Conservation (phyloP, 2,888 invertebrate genomes). For the Clitarchus hookeri region DNA sequence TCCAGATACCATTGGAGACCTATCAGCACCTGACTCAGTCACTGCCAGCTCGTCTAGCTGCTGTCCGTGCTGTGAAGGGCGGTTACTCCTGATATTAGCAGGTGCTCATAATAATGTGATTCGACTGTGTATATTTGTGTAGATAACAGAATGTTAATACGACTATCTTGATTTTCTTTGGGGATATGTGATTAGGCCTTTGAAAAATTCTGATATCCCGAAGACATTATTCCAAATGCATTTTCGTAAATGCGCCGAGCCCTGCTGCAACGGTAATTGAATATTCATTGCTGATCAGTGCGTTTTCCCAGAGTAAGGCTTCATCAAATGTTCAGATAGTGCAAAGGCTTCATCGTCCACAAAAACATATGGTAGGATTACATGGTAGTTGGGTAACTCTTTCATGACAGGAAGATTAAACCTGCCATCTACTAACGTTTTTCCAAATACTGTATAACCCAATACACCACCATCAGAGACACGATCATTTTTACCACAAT, state of each 20-base stretch:
- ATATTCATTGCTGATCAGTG: conserved; percentile 26
- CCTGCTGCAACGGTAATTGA: conserved; percentile 26
- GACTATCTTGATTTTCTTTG: background rate
- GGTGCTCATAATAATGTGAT: too few species aligned
- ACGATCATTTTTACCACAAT: too few species aligned
- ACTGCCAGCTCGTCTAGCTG: too few species aligned
- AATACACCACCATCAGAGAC: too few species aligned
- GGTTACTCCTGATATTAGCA: too few species aligned
- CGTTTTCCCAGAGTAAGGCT: background rate
- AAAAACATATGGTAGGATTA: background rate
- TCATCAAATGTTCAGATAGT: conserved; percentile 16
- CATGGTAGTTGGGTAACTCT: background rate
- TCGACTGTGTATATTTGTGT: too few species aligned
- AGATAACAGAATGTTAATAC: background rate
- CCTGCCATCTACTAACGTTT: background rate
- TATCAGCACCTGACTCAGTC: too few species aligned
- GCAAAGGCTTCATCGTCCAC: background rate
- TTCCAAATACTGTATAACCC: background rate
- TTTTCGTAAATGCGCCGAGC: conserved; percentile 22
- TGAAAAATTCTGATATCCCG: conserved; percentile 6
- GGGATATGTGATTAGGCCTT: background rate
- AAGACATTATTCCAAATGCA: conserved; percentile 26
- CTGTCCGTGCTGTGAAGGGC: too few species aligned
- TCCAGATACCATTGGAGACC: too few species aligned
- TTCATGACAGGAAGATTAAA: background rate